Percentiles rank a stretch among this genome's conserved stretches.
These are phyloP conservation scores for Heterocephalus glaber DNA, from an alignment of 2,113 vertebrate species.

Conservation along the genomic window DNA sequence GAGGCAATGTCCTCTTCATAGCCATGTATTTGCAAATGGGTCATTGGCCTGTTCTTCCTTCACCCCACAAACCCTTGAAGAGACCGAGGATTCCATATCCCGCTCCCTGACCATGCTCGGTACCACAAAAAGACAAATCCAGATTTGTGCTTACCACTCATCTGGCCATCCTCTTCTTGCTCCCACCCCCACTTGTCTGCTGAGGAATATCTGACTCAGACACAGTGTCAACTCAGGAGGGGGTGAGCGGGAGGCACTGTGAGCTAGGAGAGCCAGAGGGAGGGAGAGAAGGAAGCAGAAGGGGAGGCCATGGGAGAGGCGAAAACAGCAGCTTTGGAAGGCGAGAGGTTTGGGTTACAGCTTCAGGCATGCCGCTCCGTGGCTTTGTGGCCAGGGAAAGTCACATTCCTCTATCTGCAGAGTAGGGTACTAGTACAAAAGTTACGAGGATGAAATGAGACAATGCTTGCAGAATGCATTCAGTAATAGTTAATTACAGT, in stretches of 20 bases:
- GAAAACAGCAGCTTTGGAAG: not conserved
- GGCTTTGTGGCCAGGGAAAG: not conserved
- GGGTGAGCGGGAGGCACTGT: not conserved
- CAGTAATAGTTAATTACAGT: not conserved
- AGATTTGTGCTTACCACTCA: not conserved
- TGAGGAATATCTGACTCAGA: slow-evolving; percentile 58
- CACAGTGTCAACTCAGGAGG: slow-evolving; percentile 28
- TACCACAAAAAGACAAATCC: slow-evolving; percentile 34
- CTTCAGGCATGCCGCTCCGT: not conserved
- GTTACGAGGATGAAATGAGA: not conserved
- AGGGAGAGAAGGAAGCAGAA: not conserved
- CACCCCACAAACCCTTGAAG: not conserved
- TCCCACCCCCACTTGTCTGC: not conserved
- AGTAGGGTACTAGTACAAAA: not conserved
- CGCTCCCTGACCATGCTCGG: not conserved
- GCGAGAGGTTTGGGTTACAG: not conserved
- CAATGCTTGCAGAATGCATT: not conserved
- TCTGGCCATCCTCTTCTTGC: not conserved
- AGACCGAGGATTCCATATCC: not conserved
- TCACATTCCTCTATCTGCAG: not conserved
- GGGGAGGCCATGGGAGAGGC: not conserved
- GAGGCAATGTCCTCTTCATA: not conserved
- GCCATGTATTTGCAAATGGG: not conserved
- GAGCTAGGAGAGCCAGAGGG: not conserved
- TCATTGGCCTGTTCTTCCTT: not conserved